A percentile compares a stretch with the other conserved stretches of the same genome.
Evolutionary conservation across 2,113 vertebrate genomes (phyloP).

Genomic region (Nicator chloris): DNA sequence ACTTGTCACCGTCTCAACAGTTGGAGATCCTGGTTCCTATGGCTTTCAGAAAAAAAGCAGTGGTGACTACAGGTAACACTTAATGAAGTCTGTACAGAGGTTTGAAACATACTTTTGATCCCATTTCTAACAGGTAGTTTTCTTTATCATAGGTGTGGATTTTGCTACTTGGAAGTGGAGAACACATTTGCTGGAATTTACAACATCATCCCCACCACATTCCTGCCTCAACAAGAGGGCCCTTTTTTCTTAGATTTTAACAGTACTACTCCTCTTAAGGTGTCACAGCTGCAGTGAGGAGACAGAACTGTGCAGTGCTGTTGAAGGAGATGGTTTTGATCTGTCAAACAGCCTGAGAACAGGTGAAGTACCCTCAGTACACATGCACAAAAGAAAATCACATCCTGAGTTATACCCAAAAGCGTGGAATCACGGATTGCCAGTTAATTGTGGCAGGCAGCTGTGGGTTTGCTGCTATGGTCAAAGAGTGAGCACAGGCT

Average conservation of each 20-base stretch:
- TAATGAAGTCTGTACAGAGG: background rate
- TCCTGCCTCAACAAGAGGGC: constrained; percentile 95
- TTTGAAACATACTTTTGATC: background rate
- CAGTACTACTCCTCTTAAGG: constrained; percentile 79
- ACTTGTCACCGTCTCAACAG: constrained; percentile 80
- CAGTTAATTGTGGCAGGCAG: background rate
- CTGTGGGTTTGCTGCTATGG: background rate
- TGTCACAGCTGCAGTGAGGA: constrained; percentile 90
- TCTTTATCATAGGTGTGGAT: constrained; percentile 84
- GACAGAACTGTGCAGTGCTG: background rate
- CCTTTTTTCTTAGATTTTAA: constrained; percentile 97
- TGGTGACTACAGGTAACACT: constrained; percentile 91
- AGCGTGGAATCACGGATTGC: background rate
- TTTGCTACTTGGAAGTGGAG: constrained; percentile 92
- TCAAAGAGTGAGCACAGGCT: background rate
- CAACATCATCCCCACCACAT: constrained; percentile 94
- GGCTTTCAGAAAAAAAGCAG: constrained; percentile 87
- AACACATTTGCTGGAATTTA: constrained; percentile 86
- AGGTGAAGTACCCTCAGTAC: background rate
- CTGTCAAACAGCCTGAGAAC: background rate
- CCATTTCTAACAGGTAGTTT: background rate
- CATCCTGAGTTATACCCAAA: background rate
- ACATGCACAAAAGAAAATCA: background rate
- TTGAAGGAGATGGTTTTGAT: background rate
- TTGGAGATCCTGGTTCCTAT: constrained; percentile 79